These are phyloP conservation scores for Camponotus floridanus DNA, from an alignment of 1,140 invertebrate species.

Conservation along the genomic window DNA sequence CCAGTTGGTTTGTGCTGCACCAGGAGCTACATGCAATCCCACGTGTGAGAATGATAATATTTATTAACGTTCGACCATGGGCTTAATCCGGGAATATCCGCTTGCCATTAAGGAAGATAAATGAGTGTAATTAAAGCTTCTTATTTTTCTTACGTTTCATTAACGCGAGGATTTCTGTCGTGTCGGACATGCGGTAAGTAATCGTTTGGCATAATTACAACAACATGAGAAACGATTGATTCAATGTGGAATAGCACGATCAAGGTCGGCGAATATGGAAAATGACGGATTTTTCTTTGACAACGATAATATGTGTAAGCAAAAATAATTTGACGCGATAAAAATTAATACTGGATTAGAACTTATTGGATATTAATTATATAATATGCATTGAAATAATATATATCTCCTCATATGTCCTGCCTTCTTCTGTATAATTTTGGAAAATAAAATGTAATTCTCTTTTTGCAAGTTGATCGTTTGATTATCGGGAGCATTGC, in stretches of 20 bases:
- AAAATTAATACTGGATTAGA: background rate
- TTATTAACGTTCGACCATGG: conserved; percentile 56
- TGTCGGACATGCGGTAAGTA: background rate
- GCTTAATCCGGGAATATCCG: conserved; percentile 21
- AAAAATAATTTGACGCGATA: background rate
- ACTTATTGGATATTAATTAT: background rate
- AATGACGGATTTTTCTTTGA: background rate
- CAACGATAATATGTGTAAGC: background rate
- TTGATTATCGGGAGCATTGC: background rate
- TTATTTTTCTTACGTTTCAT: conserved; percentile 1
- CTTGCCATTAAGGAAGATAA: conserved; percentile 16
- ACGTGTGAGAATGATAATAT: conserved; percentile 47
- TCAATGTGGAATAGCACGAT: background rate
- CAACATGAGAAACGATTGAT: background rate
- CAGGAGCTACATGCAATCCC: conserved; percentile 73
- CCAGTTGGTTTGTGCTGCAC: conserved; percentile 30
- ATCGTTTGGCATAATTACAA: background rate
- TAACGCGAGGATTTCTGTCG: background rate
- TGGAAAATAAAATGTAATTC: background rate
- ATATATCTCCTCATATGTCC: background rate
- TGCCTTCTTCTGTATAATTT: background rate
- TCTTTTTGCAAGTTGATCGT: background rate
- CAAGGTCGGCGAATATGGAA: background rate
- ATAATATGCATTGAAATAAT: background rate
- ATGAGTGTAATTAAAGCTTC: conserved; percentile 31